These are phyloP conservation scores for Trogon melanurus DNA, from an alignment of 2,113 vertebrate genomes.

Conservation along the genomic window DNA sequence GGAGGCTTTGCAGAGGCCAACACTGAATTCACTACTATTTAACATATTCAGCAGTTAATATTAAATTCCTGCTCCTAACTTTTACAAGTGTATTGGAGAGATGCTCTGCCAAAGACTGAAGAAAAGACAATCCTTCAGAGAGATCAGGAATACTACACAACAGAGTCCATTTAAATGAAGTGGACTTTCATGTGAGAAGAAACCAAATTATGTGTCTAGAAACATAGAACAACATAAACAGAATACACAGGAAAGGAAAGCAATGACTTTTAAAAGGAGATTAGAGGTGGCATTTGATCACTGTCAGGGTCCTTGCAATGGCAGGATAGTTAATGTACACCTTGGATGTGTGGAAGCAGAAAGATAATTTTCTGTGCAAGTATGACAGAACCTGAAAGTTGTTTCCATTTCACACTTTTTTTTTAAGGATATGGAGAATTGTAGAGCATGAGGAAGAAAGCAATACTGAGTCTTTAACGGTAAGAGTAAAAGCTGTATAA, in stretches of 20 bases:
- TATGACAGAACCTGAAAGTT: background rate
- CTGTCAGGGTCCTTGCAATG: background rate
- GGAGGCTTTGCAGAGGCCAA: background rate
- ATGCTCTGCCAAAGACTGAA: background rate
- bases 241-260: background rate
- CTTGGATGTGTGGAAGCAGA: background rate
- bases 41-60: background rate
- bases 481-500: background rate
- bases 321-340: background rate
- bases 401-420: background rate
- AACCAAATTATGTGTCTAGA: background rate
- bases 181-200: background rate
- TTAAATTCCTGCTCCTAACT: background rate
- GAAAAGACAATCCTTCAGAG: background rate
- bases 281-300: background rate
- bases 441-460: background rate
- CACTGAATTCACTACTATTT: background rate
- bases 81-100: background rate
- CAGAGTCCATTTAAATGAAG: background rate
- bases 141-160: background rate
- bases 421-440: background rate
- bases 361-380: background rate
- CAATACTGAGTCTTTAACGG: background rate
- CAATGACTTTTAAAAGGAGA: background rate
- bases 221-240: background rate